Percentiles rank a stretch among this genome's conserved stretches.
phyloP scores from a whole-genome alignment of 2,888 invertebrate species.

The Lasioglossum malachurum region DNA sequence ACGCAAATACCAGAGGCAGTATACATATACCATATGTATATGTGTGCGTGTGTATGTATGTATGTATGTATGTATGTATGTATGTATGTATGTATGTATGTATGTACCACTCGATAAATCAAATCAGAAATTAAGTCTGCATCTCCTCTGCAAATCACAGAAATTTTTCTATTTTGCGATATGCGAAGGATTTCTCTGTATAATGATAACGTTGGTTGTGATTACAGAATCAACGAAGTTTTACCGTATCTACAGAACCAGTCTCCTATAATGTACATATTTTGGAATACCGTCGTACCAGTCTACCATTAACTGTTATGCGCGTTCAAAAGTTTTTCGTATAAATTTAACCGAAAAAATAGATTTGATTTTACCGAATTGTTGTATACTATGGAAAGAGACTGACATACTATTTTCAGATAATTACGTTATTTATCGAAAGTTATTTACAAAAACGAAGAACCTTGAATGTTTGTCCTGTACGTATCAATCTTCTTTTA shows the following conservation, averaged over 20 bases:
- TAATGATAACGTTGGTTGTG: constrained; percentile 63
- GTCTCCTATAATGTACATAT: constrained; percentile 72
- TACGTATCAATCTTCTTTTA: constrained; percentile 27
- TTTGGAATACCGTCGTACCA: constrained; percentile 38
- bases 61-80: no score
- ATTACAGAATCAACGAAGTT: constrained; percentile 72
- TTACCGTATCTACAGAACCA: constrained; percentile 68
- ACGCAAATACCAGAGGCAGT: background rate
- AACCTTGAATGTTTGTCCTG: constrained; percentile 3
- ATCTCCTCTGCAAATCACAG: background rate
- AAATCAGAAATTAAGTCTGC: constrained; percentile 75
- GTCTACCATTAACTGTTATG: constrained; percentile 28
- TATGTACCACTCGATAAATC: constrained; percentile 73
- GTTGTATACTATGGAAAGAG: constrained; percentile 12
- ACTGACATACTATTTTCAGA: background rate
- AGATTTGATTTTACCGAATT: constrained; percentile 32
- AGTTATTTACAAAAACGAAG: constrained; percentile 55
- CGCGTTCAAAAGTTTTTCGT: constrained; percentile 36
- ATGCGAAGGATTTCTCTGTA: constrained; percentile 46
- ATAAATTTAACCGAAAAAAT: constrained; percentile 38
- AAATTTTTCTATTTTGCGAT: background rate
- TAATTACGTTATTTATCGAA: constrained; percentile 33
- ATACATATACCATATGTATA: background rate
- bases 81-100: no score
- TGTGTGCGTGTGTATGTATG: no score